Evolutionary conservation across 2,113 vertebrate genomes (phyloP).

Genomic region (Peromyscus leucopus): DNA sequence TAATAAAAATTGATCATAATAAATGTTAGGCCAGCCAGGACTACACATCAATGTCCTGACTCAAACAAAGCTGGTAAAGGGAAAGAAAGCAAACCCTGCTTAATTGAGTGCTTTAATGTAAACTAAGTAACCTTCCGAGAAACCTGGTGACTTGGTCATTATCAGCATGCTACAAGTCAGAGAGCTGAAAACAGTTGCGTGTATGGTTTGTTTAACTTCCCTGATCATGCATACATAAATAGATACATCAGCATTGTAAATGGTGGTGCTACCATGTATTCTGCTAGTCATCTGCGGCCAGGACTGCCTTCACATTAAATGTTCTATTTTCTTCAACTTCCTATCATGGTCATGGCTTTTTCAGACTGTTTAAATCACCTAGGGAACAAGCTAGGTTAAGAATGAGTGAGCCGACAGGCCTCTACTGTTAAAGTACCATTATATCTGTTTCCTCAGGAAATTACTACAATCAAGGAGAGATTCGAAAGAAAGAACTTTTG

Average conservation of each 20-base stretch:
- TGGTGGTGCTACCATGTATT: neutral
- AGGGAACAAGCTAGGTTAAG: neutral
- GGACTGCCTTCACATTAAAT: neutral
- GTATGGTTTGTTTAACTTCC: neutral
- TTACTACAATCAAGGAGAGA: slow-evolving; percentile 94
- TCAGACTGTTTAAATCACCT: neutral
- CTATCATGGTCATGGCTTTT: slow-evolving; percentile 23
- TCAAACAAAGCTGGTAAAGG: neutral
- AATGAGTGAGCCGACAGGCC: slow-evolving; percentile 16
- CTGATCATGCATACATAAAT: neutral
- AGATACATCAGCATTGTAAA: neutral
- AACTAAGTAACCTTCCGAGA: no score
- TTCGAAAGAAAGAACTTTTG: slow-evolving; percentile 94
- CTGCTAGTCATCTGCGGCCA: neutral
- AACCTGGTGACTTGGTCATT: no score
- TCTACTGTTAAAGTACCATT: slow-evolving; percentile 20
- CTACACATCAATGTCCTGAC: neutral
- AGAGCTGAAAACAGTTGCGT: neutral
- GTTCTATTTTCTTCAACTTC: slow-evolving; percentile 23
- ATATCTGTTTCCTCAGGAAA: slow-evolving; percentile 91
- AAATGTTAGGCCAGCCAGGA: neutral
- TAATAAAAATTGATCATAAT: neutral
- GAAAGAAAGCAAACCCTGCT: neutral
- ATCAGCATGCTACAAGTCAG: neutral
- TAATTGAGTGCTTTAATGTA: neutral